Evolutionary conservation across 2,888 invertebrate species (phyloP).

Genomic region (Smittia sp.): DNA sequence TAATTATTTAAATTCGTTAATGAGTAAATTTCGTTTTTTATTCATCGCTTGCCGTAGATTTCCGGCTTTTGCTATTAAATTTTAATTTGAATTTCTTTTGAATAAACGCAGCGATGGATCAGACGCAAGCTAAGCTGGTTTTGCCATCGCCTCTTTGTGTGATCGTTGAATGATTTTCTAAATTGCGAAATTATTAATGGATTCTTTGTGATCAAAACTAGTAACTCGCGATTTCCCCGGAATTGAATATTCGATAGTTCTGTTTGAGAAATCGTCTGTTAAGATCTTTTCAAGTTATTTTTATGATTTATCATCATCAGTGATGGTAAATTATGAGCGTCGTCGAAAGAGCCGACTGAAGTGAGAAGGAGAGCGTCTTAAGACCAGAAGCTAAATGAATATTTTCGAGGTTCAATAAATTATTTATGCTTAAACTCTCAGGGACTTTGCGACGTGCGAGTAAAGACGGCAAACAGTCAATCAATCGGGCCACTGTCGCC

Average conservation of each 20-base stretch:
- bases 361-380: conserved; percentile 7
- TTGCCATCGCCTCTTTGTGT: background rate
- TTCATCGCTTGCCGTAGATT: background rate
- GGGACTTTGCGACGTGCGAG: background rate
- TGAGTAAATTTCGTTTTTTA: conserved; percentile 6
- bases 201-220: background rate
- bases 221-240: background rate
- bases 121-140: background rate
- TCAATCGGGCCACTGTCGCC: background rate
- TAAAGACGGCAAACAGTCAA: background rate
- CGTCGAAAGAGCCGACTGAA: background rate
- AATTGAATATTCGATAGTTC: background rate
- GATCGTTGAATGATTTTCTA: background rate
- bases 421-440: conserved; percentile 15
- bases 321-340: conserved; percentile 28
- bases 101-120: background rate
- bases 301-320: conserved; percentile 37
- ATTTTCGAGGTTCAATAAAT: conserved; percentile 33
- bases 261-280: conserved; percentile 23
- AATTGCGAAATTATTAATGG: conserved; percentile 19
- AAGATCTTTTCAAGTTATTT: background rate
- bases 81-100: conserved; percentile 3
- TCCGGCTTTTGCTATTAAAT: conserved; percentile 19
- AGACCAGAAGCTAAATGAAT: conserved; percentile 33
- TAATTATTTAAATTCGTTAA: conserved; percentile 33